Evolutionary conservation across 2,113 vertebrate species (phyloP).

Genomic region (Todiramphus chloris): DNA sequence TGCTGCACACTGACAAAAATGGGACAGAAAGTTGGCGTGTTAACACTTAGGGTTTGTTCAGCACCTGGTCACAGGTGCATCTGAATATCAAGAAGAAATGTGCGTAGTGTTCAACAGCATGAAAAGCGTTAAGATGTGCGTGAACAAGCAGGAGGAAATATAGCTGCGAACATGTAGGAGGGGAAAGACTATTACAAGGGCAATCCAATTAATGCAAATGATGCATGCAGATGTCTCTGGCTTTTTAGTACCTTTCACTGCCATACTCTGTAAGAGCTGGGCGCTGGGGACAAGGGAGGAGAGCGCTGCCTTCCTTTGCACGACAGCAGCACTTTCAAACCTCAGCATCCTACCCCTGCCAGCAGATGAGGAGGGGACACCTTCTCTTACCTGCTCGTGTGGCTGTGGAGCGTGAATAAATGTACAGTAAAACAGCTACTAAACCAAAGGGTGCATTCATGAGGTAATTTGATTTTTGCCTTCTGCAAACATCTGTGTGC

Average conservation of each 20-base stretch:
- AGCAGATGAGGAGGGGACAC: not conserved
- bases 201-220: conserved; percentile 58
- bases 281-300: not conserved
- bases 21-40: not conserved
- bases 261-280: not conserved
- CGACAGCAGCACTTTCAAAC: not conserved
- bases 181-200: conserved; percentile 18
- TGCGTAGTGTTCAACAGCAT: not conserved
- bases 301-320: not conserved
- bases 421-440: not conserved
- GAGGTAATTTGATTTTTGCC: not conserved
- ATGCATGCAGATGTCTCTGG: conserved; percentile 22
- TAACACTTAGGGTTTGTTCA: not conserved
- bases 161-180: not conserved
- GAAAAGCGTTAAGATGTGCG: not conserved
- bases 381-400: not conserved
- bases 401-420: not conserved
- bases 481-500: not conserved
- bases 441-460: not conserved
- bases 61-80: not conserved
- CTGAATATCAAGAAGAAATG: not conserved
- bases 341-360: not conserved
- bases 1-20: not conserved
- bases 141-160: conserved; percentile 44
- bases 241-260: not conserved